Base-by-base conservation (phyloP, 35 echinoderm and acorn worm genomes). In the Amphiura filiformis region DNA sequence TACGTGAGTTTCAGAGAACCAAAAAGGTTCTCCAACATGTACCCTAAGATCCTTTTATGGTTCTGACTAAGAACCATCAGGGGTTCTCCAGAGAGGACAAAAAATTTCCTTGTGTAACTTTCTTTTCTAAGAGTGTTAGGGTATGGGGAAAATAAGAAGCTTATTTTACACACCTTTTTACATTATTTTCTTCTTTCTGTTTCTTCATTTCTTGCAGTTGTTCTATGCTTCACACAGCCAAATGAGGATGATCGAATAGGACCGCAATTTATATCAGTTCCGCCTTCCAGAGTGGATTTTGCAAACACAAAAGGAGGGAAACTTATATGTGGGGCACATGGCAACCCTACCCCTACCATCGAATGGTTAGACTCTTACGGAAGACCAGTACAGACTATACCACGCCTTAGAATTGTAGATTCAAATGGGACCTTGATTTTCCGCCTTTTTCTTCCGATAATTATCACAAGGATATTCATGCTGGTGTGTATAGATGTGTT, bases 341-440 rank as follows among this genome's bases (percentile, higher is more conserved):
- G 96, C 1, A 82, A 90, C 3, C 96, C 96, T 1, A 39, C 82
- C 12, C 96, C 96, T 1, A 38, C 87, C 15, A 83, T 99, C 4
- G 56, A 85, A 31, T 99, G 96, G 96, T 41, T 93, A 75, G 82
- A 83, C 15, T 81, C 42, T 1, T 84, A 95, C 33, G 96, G 93
- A 11, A 83, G 81, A 9, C 75, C 75, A 12, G 90, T 99, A 38
- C 44, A 89, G 9, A 86, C 84, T 26, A 80, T 94, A 18, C 89
- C 82, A 11, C 81, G 87, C 38, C 39, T 93, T 35, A 87, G 93
- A 11, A 92, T 88, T 30, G 93, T 93, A 35, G 87, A 92, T 37
- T 70, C 79, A 18, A 92, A 95, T 42, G 96, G 96, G 5, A 92
- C 96, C 0, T 80, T 99, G 31, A 89, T 76, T 35, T 99, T 99